A percentile compares a stretch with the other conserved stretches of the same genome.
Evolutionary conservation across 2,888 invertebrate species (phyloP).

Genomic region (Gisinianus flammeolus): DNA sequence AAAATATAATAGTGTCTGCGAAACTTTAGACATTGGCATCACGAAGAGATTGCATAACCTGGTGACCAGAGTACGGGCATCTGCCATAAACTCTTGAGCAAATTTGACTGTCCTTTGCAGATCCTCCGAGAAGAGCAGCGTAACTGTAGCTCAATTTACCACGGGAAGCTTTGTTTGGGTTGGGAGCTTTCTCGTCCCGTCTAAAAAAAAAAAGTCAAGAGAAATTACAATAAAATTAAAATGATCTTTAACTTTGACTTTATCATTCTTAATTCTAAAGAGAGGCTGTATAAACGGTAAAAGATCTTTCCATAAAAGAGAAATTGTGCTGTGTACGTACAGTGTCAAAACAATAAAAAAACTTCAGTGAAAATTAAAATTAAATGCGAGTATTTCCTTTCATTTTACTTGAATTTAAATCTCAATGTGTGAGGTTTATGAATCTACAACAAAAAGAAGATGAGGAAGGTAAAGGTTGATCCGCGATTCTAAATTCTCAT

Average conservation of each 20-base stretch:
- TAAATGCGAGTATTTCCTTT: too few relatives aligned
- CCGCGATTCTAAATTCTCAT: background rate
- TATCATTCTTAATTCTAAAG: too few relatives aligned
- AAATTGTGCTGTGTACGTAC: too few relatives aligned
- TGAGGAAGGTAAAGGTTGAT: conserved; percentile 34
- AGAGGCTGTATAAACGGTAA: too few relatives aligned
- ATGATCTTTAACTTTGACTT: too few relatives aligned
- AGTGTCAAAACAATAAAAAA: too few relatives aligned
- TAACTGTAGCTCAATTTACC: conserved; percentile 55
- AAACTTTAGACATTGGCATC: conserved; percentile 50
- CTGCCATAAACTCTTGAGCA: conserved; percentile 52
- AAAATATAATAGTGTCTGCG: background rate
- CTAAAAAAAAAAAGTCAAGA: conserved; percentile 33
- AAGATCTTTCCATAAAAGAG: too few relatives aligned
- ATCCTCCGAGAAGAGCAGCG: conserved; percentile 52
- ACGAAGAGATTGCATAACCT: conserved; percentile 53
- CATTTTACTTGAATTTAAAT: too few relatives aligned
- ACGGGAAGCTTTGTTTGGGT: conserved; percentile 49
- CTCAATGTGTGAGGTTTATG: too few relatives aligned
- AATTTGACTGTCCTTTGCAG: conserved; percentile 47
- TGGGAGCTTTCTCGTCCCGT: conserved; percentile 54
- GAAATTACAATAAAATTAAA: background rate
- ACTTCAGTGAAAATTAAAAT: too few relatives aligned
- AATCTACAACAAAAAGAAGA: background rate
- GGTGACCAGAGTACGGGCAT: conserved; percentile 50